These are phyloP conservation scores for Conus canariensis DNA, from an alignment of 2,888 invertebrate genomes.

Conservation along the genomic window DNA sequence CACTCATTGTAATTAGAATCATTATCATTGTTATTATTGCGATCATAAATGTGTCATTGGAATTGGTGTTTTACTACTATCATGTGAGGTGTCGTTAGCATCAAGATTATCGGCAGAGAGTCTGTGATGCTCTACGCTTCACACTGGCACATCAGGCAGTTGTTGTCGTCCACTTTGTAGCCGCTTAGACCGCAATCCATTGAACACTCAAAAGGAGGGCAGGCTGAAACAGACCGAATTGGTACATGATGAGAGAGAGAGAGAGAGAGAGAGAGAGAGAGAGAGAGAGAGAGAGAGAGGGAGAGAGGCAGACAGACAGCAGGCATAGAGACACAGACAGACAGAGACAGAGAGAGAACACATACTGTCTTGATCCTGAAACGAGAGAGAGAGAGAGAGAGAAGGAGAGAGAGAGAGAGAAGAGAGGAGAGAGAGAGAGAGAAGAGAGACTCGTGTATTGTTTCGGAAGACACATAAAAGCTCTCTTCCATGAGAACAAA, in stretches of 20 bases:
- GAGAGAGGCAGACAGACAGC: no score
- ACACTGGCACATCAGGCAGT: slow-evolving; percentile 22
- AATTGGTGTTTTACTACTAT: background rate
- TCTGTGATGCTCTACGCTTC: background rate
- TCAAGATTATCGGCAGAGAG: background rate
- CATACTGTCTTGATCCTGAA: background rate
- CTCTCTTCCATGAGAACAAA: no score
- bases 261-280: slow-evolving; percentile 3
- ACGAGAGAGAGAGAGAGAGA: background rate
- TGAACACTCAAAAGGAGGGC: background rate
- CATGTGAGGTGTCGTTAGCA: background rate
- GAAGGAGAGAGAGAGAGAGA: background rate
- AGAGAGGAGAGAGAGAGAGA: slow-evolving; percentile 13
- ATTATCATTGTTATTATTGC: no score
- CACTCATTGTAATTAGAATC: no score
- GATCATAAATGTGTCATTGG: background rate
- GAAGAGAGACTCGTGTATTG: background rate
- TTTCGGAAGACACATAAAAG: no score
- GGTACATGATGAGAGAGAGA: background rate
- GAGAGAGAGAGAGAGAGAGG: slow-evolving; percentile 6
- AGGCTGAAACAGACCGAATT: background rate
- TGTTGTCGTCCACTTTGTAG: background rate
- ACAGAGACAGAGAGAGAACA: background rate
- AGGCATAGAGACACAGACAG: background rate
- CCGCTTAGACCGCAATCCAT: slow-evolving; percentile 14